These are phyloP conservation scores for Sthenelais limicola DNA, from an alignment of 2,888 invertebrate species.

Conservation along the genomic window DNA sequence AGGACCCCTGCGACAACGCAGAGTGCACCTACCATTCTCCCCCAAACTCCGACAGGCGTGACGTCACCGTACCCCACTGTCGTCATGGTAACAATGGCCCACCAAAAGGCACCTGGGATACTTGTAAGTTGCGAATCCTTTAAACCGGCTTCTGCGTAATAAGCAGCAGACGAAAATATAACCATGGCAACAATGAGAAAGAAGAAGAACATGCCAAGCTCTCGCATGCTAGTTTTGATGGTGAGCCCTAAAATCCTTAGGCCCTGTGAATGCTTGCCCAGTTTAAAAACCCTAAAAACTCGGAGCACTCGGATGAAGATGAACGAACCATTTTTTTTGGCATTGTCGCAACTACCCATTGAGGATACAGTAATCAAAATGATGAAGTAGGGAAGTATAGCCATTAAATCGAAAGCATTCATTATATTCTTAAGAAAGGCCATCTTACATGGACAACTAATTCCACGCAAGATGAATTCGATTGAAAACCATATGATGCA, in stretches of 20 bases:
- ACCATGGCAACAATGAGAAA: conserved; percentile 69
- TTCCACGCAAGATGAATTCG: conserved; percentile 64
- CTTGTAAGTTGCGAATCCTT: conserved; percentile 61
- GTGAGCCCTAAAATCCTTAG: conserved; percentile 69
- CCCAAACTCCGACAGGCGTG: conserved; percentile 57
- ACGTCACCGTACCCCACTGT: conserved; percentile 60
- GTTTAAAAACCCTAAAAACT: conserved; percentile 68
- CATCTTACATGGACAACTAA: conserved; percentile 63
- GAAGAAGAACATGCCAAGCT: conserved; percentile 68
- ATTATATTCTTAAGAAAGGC: conserved; percentile 63
- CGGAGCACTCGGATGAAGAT: conserved; percentile 63
- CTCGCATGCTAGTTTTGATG: conserved; percentile 64
- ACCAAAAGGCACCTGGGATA: conserved; percentile 72
- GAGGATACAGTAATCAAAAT: conserved; percentile 55
- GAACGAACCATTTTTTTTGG: conserved; percentile 57
- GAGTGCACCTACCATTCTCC: conserved; percentile 56
- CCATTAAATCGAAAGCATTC: conserved; percentile 69
- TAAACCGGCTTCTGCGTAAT: conserved; percentile 65
- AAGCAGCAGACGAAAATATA: conserved; percentile 68
- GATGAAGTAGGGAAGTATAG: conserved; percentile 70
- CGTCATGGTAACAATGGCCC: conserved; percentile 68
- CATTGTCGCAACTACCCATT: conserved; percentile 56
- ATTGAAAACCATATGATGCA: conserved; percentile 71
- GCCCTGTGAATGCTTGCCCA: conserved; percentile 69
- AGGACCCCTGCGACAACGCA: conserved; percentile 58